A percentile compares a stretch with the other conserved stretches of the same genome.
phyloP scores from a whole-genome alignment of 1,140 invertebrate species.

The Leptinotarsa texana region DNA sequence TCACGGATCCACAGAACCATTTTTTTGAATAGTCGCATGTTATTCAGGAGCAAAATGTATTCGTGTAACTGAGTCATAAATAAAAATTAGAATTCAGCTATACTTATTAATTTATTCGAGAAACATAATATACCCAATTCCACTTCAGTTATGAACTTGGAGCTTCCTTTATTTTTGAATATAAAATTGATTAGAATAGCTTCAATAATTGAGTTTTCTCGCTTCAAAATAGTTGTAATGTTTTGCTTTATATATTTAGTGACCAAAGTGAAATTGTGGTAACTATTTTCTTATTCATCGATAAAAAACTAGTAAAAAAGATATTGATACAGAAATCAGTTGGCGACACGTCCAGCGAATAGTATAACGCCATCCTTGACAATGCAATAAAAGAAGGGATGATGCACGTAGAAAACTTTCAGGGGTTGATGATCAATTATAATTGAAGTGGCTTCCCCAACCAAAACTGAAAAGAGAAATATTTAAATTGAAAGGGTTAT shows the following conservation, averaged over 20 bases:
- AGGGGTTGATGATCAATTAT: background rate
- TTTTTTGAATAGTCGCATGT: no score
- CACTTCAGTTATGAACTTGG: slow-evolving; percentile 17
- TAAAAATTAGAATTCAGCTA: no score
- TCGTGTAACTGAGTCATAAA: no score
- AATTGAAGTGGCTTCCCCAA: background rate
- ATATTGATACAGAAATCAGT: background rate
- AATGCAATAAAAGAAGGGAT: slow-evolving; percentile 46
- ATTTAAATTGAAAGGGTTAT: no score
- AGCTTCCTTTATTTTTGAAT: no score
- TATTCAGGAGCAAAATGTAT: no score
- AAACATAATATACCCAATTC: slow-evolving; percentile 15
- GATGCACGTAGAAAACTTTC: slow-evolving; percentile 35
- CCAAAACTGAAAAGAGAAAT: background rate
- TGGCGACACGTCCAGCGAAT: slow-evolving; percentile 30
- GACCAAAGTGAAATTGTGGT: background rate
- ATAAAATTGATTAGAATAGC: no score
- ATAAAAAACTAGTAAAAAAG: background rate
- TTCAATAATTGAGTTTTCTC: no score
- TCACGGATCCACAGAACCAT: no score
- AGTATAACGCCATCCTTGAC: slow-evolving; percentile 28
- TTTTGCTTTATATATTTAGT: background rate
- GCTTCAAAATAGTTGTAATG: no score
- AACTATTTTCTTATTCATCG: background rate
- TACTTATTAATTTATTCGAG: no score